Evolutionary conservation across 2,113 vertebrate genomes (phyloP).

Genomic region (Phylloscopus trochilus): DNA sequence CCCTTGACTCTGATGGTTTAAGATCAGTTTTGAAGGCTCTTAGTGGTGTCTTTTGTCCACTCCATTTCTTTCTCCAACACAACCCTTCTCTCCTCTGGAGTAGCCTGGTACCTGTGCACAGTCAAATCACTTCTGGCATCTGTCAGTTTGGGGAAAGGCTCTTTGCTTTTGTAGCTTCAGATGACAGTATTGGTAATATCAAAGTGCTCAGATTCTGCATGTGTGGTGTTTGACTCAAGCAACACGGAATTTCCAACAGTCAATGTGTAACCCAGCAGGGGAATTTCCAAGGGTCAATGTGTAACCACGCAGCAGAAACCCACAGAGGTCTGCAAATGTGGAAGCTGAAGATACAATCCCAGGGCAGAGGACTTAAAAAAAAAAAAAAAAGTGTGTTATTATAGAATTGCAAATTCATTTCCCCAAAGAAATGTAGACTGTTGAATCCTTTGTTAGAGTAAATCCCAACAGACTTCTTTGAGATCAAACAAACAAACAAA

Average conservation of each 20-base stretch:
- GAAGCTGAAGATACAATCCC: neutral
- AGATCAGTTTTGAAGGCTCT: neutral
- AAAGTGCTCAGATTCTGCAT: neutral
- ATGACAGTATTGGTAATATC: neutral
- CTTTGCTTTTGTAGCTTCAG: neutral
- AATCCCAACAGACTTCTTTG: neutral
- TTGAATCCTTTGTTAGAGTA: neutral
- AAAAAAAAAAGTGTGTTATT: accelerated
- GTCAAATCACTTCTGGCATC: neutral
- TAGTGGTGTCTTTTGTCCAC: neutral
- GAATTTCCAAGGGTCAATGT: neutral
- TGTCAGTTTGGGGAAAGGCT: neutral
- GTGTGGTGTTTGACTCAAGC: neutral
- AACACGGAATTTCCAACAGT: neutral
- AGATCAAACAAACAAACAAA: neutral
- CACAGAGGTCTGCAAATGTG: neutral
- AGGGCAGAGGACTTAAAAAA: neutral
- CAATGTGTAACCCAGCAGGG: neutral
- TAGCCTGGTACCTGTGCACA: neutral
- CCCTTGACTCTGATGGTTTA: neutral
- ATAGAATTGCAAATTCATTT: neutral
- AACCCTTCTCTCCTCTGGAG: neutral
- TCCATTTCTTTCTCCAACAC: neutral
- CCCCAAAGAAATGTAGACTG: neutral
- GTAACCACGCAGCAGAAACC: neutral